A percentile compares a stretch with the other conserved stretches of the same genome.
phyloP scores from a whole-genome alignment of 2,113 vertebrate genomes.

The Hemiscyllium ocellatum region DNA sequence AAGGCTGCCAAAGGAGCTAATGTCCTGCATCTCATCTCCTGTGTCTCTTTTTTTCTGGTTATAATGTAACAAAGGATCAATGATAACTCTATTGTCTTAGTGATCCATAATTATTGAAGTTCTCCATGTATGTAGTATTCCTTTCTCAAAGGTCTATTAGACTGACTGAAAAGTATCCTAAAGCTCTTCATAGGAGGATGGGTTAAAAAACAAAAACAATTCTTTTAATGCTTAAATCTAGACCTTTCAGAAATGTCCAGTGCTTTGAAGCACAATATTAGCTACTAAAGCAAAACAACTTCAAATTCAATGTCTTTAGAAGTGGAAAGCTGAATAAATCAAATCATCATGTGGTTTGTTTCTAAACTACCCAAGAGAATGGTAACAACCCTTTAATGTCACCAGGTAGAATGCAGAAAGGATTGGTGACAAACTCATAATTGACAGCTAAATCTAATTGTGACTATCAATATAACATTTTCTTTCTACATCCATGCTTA shows the following conservation, averaged over 20 bases:
- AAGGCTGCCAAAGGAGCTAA: neutral
- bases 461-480: neutral
- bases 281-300: neutral
- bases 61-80: neutral
- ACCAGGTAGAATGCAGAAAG: neutral
- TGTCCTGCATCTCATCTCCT: neutral
- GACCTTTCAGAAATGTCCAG: neutral
- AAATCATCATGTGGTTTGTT: neutral
- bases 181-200: neutral
- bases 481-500: neutral
- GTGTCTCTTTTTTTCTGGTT: neutral
- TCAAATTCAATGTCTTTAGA: neutral
- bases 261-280: neutral
- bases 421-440: neutral
- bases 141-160: neutral
- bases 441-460: neutral
- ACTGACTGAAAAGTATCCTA: neutral
- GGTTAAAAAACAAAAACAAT: neutral
- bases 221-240: neutral
- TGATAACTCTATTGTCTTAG: neutral
- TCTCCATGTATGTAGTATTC: neutral
- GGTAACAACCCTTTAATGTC: neutral
- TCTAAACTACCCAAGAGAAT: neutral
- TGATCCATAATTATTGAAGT: neutral
- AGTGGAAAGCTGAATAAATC: neutral